Conservation (phyloP, 2,888 invertebrate genomes). For the Parochlus steinenii region DNA sequence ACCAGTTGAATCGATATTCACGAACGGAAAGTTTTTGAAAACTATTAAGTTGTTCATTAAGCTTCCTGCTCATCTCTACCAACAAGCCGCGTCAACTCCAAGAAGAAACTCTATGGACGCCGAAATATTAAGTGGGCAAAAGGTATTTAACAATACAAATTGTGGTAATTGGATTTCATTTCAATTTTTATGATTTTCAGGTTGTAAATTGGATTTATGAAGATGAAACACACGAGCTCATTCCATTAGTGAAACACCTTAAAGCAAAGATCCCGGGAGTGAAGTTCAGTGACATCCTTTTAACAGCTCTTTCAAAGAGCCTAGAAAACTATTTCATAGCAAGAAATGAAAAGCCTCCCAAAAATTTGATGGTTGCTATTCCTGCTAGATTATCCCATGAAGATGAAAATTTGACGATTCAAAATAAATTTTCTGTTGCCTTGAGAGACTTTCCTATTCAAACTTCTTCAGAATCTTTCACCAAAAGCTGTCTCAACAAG, state of each 20-base stretch:
- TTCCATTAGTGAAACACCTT: slow-evolving; percentile 26
- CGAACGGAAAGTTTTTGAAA: too few relatives aligned
- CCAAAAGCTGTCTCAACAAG: slow-evolving; percentile 1
- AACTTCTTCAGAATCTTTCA: too few relatives aligned
- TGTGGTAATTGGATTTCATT: background rate
- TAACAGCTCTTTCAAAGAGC: slow-evolving; percentile 33
- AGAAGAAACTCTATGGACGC: too few relatives aligned
- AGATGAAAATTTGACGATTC: slow-evolving; percentile 20
- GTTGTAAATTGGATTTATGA: slow-evolving; percentile 25
- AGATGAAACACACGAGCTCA: slow-evolving; percentile 25
- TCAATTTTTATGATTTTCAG: slow-evolving; percentile 4
- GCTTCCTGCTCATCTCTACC: too few relatives aligned
- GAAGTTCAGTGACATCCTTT: slow-evolving; percentile 33
- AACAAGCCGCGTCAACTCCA: too few relatives aligned
- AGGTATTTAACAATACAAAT: too few relatives aligned
- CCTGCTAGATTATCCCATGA: slow-evolving; percentile 18
- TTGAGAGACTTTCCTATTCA: slow-evolving; percentile 32
- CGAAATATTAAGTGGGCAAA: too few relatives aligned
- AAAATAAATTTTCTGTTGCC: slow-evolving; percentile 35
- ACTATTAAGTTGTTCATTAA: too few relatives aligned
- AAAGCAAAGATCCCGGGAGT: slow-evolving; percentile 23
- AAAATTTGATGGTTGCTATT: slow-evolving; percentile 21
- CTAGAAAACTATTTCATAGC: slow-evolving; percentile 30
- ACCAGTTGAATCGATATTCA: too few relatives aligned
- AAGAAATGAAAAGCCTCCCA: slow-evolving; percentile 19